These are phyloP conservation scores for Diadromus collaris DNA, from an alignment of 2,888 invertebrate species.

Conservation along the genomic window DNA sequence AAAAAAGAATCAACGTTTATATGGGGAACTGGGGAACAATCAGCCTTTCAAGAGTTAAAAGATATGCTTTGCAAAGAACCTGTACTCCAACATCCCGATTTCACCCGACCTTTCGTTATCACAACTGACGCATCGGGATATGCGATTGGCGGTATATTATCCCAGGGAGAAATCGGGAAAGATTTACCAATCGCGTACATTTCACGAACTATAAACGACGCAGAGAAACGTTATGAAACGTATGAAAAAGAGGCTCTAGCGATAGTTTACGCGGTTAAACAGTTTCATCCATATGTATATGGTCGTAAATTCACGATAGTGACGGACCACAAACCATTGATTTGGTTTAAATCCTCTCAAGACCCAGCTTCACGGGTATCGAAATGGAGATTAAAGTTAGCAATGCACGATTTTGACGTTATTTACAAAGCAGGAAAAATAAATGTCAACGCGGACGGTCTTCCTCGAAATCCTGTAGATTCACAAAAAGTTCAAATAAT, in stretches of 20 bases:
- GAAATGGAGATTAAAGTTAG: conserved; percentile 25
- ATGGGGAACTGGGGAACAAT: neutral
- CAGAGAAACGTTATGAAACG: neutral
- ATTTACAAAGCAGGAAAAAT: conserved; percentile 38
- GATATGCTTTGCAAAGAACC: neutral
- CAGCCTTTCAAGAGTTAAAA: neutral
- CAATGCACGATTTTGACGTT: conserved; percentile 42
- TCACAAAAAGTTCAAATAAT: neutral
- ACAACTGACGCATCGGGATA: neutral
- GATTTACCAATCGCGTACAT: neutral
- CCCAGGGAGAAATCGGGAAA: neutral
- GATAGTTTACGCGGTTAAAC: conserved; percentile 18
- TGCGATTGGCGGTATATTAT: neutral
- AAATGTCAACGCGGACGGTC: conserved; percentile 44
- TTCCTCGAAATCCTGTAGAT: conserved; percentile 44
- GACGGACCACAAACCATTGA: conserved; percentile 22
- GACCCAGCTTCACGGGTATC: neutral
- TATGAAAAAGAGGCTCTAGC: conserved; percentile 29
- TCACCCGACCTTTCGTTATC: neutral
- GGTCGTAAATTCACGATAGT: conserved; percentile 36
- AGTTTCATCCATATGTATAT: conserved; percentile 36
- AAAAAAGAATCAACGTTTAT: neutral
- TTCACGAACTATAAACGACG: neutral
- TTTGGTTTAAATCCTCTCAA: conserved; percentile 1
- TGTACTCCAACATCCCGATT: neutral